Percentiles rank a stretch among this genome's conserved stretches.
Conservation (phyloP, 2,888 invertebrate species). For the Bugula neritina region DNA sequence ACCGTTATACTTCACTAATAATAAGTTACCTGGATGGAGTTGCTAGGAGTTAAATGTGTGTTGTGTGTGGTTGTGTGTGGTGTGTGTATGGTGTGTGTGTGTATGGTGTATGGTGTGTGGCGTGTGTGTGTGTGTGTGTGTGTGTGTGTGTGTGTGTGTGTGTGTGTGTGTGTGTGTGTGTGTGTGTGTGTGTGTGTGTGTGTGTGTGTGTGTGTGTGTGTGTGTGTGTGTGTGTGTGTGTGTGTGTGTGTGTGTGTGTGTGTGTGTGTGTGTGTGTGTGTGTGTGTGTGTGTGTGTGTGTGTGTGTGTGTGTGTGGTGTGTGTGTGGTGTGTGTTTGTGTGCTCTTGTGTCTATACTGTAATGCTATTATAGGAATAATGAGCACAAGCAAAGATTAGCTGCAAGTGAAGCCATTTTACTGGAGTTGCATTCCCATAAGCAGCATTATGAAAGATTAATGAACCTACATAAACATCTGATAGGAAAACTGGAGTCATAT, state of each 20-base stretch:
- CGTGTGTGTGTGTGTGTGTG: not conserved
- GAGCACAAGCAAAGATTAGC: not conserved
- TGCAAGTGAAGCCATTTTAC: not conserved
- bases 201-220: not conserved
- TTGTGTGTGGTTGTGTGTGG: not conserved
- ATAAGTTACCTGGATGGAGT: too few species aligned
- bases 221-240: not conserved
- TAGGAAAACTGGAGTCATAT: not conserved
- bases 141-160: not conserved
- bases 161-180: not conserved
- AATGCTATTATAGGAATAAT: too few species aligned
- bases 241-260: not conserved
- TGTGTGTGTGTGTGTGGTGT: not conserved
- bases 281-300: not conserved
- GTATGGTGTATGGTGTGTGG: not conserved
- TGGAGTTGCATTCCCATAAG: not conserved
- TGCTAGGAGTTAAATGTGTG: too few species aligned
- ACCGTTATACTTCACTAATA: too few species aligned
- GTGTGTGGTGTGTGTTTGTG: not conserved
- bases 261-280: not conserved
- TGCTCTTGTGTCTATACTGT: not conserved
- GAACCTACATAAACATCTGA: conserved; percentile 13
- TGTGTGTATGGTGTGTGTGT: not conserved
- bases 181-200: conserved; percentile 2
- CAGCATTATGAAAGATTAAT: conserved; percentile 13